phyloP scores from a whole-genome alignment of 2,797 vertebrate genomes.

The Myotis daubentonii region DNA sequence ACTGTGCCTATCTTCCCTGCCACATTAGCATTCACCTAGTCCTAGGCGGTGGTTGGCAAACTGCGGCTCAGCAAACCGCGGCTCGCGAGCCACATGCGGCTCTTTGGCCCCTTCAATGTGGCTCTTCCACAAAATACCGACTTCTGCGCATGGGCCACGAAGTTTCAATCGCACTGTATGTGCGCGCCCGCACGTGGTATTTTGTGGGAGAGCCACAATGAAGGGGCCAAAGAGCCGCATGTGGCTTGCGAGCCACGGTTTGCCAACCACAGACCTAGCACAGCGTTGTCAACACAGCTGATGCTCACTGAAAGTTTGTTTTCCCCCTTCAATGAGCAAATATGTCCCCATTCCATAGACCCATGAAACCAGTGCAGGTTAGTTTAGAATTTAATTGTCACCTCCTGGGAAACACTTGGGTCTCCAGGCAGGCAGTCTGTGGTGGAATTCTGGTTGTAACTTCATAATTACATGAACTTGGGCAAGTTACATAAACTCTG shows the following conservation, averaged over 20 bases:
- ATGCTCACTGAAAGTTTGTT: not conserved
- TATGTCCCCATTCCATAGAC: not conserved
- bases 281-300: not conserved
- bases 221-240: no score
- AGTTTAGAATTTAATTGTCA: conserved; percentile 35
- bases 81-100: no score
- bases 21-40: not conserved
- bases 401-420: not conserved
- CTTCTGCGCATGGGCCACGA: no score
- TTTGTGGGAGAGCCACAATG: no score
- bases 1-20: not conserved
- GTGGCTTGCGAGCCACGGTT: no score
- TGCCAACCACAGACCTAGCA: no score
- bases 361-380: not conserved
- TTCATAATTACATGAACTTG: not conserved
- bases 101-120: no score
- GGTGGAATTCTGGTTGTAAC: not conserved
- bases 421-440: not conserved
- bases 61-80: no score
- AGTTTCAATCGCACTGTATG: no score
- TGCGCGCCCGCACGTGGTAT: no score
- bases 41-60: not conserved
- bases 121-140: no score
- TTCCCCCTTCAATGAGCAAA: not conserved
- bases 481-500: not conserved